Evolutionary conservation across 2,113 vertebrate species (phyloP), one percentile per base, ranked within the genome.

Genomic region (Onychostoma macrolepis): DNA sequence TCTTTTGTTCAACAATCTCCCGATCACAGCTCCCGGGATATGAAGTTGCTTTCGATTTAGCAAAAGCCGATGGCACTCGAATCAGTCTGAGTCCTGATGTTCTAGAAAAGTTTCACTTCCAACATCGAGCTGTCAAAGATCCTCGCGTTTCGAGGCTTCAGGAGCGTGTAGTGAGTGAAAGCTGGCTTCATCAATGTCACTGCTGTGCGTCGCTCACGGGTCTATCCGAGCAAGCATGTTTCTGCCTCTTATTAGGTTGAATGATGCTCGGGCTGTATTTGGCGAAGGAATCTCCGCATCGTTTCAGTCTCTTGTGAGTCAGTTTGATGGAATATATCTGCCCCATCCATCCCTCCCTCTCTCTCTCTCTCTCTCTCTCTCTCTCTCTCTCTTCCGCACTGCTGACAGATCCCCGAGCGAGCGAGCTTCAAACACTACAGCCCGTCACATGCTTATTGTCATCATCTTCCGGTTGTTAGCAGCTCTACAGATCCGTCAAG

Each of bases 301-400:
- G 48, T 77, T 77, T 67, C 41, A 77, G 84, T 69, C 69, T 53
- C 87, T 43, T 56, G 33, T 82, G 78, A 63, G 81, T 83, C 79
- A 56, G 63, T 84, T 43, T 84, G 74, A 71, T 76, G 17, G 63
- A 38, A 78, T 75, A 79, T 45, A 77, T 81, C 12, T 76, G 87
- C 80, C 87, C 79, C 84, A 75, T 80, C 83, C 4, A 45, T 79
- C 79, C n/a, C 71, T 28, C 56, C 6, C 38, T 41, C 69, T 43
- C 71, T 19, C 83, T 30, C 63, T 63, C 74, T 36, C 81, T 80
- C 75, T 53, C 86, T 84, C 86, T n/a, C 71, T 53, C 79, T 15
- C 69, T 24, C 58, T 15, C 83, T 33, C 83, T 82, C 83, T 61
- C 87, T 85, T 85, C 83, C 84, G 83, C 87, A 85, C 87, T 88